Percentiles rank a stretch among this genome's conserved stretches.
Conservation (phyloP, 2,888 invertebrate species). For the Bombyx huttoni region DNA sequence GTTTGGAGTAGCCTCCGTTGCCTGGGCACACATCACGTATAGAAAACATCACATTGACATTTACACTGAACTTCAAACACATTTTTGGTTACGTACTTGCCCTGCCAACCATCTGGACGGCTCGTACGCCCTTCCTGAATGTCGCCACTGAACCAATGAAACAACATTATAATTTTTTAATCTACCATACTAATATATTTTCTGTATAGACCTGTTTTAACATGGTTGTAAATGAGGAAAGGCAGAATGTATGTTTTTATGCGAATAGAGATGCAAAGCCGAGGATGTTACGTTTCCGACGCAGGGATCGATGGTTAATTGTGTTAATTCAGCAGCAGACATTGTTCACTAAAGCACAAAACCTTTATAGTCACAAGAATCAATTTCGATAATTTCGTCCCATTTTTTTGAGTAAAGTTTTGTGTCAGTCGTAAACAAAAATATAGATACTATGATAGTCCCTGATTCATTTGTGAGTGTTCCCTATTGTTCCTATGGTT, state of each 20-base stretch:
- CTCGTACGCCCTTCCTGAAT: constrained; percentile 99
- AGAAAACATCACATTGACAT: constrained; percentile 62
- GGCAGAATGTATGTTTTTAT: constrained; percentile 38
- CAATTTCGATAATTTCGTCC: neutral
- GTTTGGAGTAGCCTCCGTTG: constrained; percentile 21
- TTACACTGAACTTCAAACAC: constrained; percentile 51
- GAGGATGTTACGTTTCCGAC: constrained; percentile 15
- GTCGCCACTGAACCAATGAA: constrained; percentile 91
- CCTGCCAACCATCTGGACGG: constrained; percentile 98
- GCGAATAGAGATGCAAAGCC: constrained; percentile 59
- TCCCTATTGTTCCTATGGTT: neutral
- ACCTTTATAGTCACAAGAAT: constrained; percentile 2
- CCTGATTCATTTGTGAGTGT: neutral
- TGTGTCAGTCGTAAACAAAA: constrained; percentile 9
- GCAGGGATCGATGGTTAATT: constrained; percentile 1
- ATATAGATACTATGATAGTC: constrained; percentile 1
- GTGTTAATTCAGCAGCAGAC: constrained; percentile 5
- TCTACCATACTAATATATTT: constrained; percentile 27
- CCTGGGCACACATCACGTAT: constrained; percentile 23
- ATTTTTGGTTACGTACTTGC: constrained; percentile 89
- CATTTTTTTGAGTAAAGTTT: neutral
- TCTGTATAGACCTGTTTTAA: constrained; percentile 30
- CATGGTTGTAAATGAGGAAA: constrained; percentile 29
- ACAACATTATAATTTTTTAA: constrained; percentile 38
- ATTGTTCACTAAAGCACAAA: constrained; percentile 30